Base-by-base conservation (phyloP, 2,888 invertebrate species). In the Phytoseiulus persimilis region DNA sequence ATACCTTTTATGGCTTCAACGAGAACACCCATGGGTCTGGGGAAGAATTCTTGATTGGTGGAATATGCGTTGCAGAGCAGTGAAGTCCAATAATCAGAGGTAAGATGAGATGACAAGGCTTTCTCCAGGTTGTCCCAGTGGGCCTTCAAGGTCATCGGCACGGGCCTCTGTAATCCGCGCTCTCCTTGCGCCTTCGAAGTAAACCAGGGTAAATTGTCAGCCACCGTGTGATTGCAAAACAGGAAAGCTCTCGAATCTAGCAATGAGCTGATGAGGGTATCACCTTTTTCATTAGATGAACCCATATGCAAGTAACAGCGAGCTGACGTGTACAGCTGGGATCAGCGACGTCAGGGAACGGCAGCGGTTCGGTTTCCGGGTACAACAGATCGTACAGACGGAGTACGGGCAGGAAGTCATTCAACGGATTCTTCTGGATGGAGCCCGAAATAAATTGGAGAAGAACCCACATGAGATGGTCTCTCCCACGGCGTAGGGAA, bases 381-480 rank as follows among this genome's bases (percentile, higher is more conserved):
- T 98, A 99, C 3, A 99, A 93, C 45, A 98, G 94, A 93, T 98
- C 98, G 93, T 97, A 97, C 23, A 98, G 94, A 92, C 96, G 95
- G 91, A 98, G 95, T 90, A 98, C 96, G 0, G 97, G 97, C 91
- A 97, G 93, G 92, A 97, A 97, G 92, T 96, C 97, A 0, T 95
- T 39, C 23, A 96, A 95, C 0, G 97, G 96, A 93, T 98, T 98
- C 91, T 97, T 95, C 93, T 97, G 97, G 92, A 98, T 98, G 92
- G 97, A 97, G 89, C 98, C 98, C 0, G 98, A 98, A 91, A 99
- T 97, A 92, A 98, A 98, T 93, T 99, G 99, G 84, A 99, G 93
- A 31, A 99, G 93, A 32, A 98, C 96, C 98, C 99, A 99, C 98
- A 99, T 99, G n/a, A 99, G 94, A 92, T 99, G 98, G 93, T 98